Evolutionary conservation across 2,888 invertebrate species (phyloP), one percentile per base, ranked within the genome.

Genomic region (Automeris io): DNA sequence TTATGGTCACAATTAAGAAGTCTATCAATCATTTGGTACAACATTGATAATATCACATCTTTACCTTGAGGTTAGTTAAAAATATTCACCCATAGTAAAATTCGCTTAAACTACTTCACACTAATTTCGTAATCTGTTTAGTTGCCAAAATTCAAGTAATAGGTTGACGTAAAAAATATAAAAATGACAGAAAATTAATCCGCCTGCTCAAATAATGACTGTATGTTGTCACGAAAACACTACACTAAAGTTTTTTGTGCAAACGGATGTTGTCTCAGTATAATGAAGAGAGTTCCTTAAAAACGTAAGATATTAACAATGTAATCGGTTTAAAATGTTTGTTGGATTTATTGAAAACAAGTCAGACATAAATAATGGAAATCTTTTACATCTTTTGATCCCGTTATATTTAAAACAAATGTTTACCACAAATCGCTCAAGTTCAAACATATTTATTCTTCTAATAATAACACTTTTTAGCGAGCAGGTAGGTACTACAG

Each of bases 121-220:
- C 37, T 32, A 32, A 23, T 32, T 37, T 37, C 31, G 32, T 32
- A 23, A 32, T 32, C 23, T 37, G 32, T 37, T 8, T 18, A 2
- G 37, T 6, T 37, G 37, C 37, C 37, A 37, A 37, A 23, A 23
- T 18, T 18, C 32, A 18, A 32, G 32, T 22, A 12, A 37, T 31
- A 18, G 23, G 22, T 37, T 37, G 31, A 37, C 37, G 31, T 18
- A 31, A 23, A 32, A 31, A 8, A 13, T 32, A 23, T 32, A 32
- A 37, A 37, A 37, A 37, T 29, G 37, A 37, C 37, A 37, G 32
- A 37, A 37, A 37, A 37, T 32, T 32, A 37, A 18, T 37, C 18
- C 18, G 8, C 13, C 11, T 22, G 18, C 32, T 37, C 18, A 37
- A 23, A 37, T 32, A 31, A 37, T 37, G 32, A 37, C 32, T 32